Evolutionary conservation across 2,888 invertebrate species (phyloP).

Genomic region (Leptopilina myrica): DNA sequence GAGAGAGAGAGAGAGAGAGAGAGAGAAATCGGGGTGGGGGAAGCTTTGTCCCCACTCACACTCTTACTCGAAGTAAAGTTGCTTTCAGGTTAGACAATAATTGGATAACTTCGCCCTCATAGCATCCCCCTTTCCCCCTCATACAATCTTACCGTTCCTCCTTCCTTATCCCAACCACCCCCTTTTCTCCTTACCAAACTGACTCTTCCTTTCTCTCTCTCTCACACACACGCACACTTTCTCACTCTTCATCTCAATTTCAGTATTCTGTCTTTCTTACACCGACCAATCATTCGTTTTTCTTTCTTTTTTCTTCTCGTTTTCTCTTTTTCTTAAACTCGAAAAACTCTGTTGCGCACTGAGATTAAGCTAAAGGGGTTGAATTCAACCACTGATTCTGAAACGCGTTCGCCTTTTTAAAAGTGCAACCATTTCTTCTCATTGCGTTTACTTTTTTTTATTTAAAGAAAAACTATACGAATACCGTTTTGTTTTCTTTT

Average conservation of each 20-base stretch:
- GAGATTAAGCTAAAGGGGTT: conserved; percentile 53
- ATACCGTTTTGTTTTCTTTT: background rate
- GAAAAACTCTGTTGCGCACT: conserved; percentile 57
- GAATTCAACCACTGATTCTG: conserved; percentile 38
- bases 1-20: conserved; percentile 53
- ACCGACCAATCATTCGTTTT: conserved; percentile 32
- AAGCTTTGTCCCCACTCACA: conserved; percentile 49
- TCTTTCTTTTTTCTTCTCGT: conserved; percentile 29
- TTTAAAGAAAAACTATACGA: conserved; percentile 19
- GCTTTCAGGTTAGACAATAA: conserved; percentile 77
- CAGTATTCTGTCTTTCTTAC: conserved; percentile 43
- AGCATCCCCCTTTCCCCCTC: conserved; percentile 63
- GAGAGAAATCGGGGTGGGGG: conserved; percentile 59
- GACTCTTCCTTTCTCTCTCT: conserved; percentile 43
- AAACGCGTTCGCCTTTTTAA: conserved; percentile 28
- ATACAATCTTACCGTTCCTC: conserved; percentile 67
- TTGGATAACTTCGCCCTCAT: conserved; percentile 76
- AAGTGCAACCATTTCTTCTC: conserved; percentile 21
- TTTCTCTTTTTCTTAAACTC: conserved; percentile 42
- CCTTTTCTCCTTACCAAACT: conserved; percentile 28
- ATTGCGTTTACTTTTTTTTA: conserved; percentile 4
- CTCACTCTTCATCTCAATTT: conserved; percentile 36
- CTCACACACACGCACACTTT: background rate
- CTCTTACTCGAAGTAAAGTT: conserved; percentile 72
- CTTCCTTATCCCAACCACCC: conserved; percentile 58